Conservation (phyloP, 2,888 invertebrate genomes). For the Aphodius sticticus region DNA sequence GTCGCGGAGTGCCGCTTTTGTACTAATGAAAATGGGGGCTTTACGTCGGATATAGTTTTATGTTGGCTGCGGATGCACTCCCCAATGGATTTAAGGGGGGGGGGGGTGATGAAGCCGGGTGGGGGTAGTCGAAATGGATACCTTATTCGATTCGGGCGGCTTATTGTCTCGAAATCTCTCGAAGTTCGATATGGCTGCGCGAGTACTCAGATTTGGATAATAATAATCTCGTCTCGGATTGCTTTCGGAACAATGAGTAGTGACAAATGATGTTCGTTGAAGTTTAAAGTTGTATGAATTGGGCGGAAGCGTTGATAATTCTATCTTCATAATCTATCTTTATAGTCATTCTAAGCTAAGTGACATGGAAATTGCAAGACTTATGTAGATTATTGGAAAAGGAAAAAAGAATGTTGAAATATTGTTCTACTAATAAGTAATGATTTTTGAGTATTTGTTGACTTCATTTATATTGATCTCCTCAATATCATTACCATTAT, state of each 20-base stretch:
- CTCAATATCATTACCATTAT: no score
- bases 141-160: background rate
- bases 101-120: background rate
- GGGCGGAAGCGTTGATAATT: no score
- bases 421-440: no score
- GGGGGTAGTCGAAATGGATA: background rate
- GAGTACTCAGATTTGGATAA: background rate
- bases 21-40: background rate
- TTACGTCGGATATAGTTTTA: background rate
- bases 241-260: background rate
- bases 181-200: background rate
- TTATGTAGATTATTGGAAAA: no score
- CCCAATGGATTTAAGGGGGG: background rate
- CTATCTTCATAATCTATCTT: no score
- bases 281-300: background rate
- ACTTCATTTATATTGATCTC: no score
- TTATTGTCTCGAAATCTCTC: background rate
- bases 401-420: no score
- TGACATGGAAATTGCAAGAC: no score
- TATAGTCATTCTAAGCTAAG: no score
- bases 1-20: background rate
- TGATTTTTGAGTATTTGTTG: no score
- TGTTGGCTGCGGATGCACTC: background rate
- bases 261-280: background rate
- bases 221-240: background rate